Base-by-base conservation (phyloP, 2,888 invertebrate species). In the Tenthredo amoena region DNA sequence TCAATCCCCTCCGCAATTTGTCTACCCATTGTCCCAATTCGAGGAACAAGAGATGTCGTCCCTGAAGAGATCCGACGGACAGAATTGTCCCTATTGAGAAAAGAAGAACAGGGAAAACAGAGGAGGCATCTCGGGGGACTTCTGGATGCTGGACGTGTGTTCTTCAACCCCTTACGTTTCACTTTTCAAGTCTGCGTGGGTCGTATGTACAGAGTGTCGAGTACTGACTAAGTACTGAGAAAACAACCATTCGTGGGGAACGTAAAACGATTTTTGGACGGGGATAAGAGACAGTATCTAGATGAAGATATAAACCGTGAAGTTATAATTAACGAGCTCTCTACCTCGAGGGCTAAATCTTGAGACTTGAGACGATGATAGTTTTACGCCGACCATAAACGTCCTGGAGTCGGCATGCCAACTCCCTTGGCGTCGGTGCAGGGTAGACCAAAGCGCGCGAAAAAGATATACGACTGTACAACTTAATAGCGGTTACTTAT, bases 401-500 rank as follows among this genome's bases (percentile, higher is more conserved):
- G 81, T 81, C 62, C n/a, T 21, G 21, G 12, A 43, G 62, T 81
- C 40, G 62, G 43, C 81, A 81, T 62, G 81, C 81, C 62, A 21
- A 21, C 81, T 31, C 26, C 55, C 31, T 12, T 18, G 31, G 40
- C 50, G 26, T 31, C 43, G 18, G n/a, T 43, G 47, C 12, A 7
- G 34, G 5, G 4, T 9, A 40, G 2, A 37, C 58, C 26, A 68
- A 68, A 31, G 40, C 58, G 50, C 43, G 68, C 21, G 68, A 65
- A 47, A 71, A 83, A 68, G 68, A 83, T 83, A 83, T 83, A 83
- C 83, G 83, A 34, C 83, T 68, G 68, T 83, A 71, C 83, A 71
- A 68, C 83, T 83, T 83, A 71, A 83, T 83, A 83, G 83, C 71
- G 83, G 68, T 86, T 87, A 88, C 86, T 89, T 89, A 89, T 89